Evolutionary conservation across 2,797 vertebrate genomes (phyloP).

Genomic region (Notoglanidium macrostoma): DNA sequence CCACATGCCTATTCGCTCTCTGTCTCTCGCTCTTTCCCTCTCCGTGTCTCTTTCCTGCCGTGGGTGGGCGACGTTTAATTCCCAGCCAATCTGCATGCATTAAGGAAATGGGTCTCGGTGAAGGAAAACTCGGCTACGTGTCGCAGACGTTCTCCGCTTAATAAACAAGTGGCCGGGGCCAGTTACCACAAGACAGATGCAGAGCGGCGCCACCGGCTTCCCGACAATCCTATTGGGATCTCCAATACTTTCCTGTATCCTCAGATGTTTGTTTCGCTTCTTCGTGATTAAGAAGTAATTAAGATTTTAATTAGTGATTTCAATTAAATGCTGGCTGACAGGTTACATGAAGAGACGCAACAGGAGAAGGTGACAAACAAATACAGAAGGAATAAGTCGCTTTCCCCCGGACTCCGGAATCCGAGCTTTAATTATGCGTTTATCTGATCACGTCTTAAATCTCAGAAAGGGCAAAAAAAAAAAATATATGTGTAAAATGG

Average conservation of each 20-base stretch:
- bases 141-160: conserved; percentile 64
- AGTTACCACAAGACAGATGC: conserved; percentile 51
- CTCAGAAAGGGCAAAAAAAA: too few species aligned
- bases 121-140: conserved; percentile 57
- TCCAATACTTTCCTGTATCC: conserved; percentile 49
- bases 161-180: conserved; percentile 68
- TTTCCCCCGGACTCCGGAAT: background rate
- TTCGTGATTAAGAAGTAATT: conserved; percentile 31
- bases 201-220: background rate
- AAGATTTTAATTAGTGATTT: conserved; percentile 21
- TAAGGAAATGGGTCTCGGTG: conserved; percentile 58
- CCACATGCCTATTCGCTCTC: conserved; percentile 25
- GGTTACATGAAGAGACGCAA: background rate
- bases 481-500: too few species aligned
- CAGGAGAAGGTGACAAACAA: background rate
- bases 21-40: background rate
- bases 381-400: background rate
- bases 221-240: conserved; percentile 26
- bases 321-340: background rate
- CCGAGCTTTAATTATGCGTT: background rate
- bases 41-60: conserved; percentile 10
- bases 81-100: conserved; percentile 65
- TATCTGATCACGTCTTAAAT: background rate
- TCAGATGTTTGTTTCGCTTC: conserved; percentile 23
- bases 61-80: conserved; percentile 64